Evolutionary conservation across 2,888 invertebrate species (phyloP), one percentile per base, ranked within the genome.

Genomic region (Acleris emargana): DNA sequence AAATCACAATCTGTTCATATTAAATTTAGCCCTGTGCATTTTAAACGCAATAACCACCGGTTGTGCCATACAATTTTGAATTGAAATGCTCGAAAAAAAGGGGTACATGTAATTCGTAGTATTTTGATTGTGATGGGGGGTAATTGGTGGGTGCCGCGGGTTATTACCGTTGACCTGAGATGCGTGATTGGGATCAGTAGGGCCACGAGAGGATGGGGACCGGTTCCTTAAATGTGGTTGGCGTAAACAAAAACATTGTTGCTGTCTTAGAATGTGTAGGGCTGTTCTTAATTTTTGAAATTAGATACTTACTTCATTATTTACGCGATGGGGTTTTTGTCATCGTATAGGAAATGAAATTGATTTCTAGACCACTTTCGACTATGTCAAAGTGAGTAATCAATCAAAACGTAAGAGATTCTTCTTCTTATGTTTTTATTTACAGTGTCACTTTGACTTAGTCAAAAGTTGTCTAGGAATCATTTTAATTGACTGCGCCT

Each of bases 51-150:
- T 79, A 82, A 82, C 81, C 71, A 82, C 79, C 75, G 78, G 78
- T 76, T 79, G 68, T 72, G 72, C 69, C 71, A 71, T 74, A 72
- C 71, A 76, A 76, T 77, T 78, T 77, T 70, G 62, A 74, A 75
- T 72, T 68, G 61, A 71, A 69, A 68, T 72, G 59, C 38, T 67
- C 62, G 58, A 68, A 80, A 81, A 83, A 78, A 81, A 75, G 72
- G 80, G 72, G 74, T 76, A 76, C 73, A 71, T 78, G 78, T 88
- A 89, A 89, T 89, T 87, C 87, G 86, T 86, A 81, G 84, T 87
- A 83, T 86, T 88, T 88, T 86, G 88, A 85, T 86, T 86, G 81
- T 84, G 87, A 87, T 88, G 87, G 83, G 80, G 77, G 74, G 82
- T 88, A 89, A 89, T 89, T 88, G 82, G 71, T 74, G 84, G 87